Evolutionary conservation across 2,113 vertebrate genomes (phyloP).

Genomic region (Siniperca knerii): DNA sequence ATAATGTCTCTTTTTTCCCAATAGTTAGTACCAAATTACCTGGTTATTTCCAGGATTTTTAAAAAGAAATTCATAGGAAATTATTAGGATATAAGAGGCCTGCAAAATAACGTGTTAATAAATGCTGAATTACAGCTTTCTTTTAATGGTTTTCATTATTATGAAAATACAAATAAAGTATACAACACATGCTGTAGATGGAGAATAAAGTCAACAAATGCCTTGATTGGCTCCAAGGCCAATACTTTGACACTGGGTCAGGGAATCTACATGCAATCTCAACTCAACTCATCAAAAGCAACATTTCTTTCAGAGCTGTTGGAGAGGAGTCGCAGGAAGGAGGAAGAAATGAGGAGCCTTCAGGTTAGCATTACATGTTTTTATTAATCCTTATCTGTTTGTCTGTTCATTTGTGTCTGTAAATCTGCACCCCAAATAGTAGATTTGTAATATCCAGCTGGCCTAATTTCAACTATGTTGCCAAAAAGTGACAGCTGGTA

Average conservation of each 20-base stretch:
- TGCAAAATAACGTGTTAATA: not conserved
- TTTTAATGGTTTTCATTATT: not conserved
- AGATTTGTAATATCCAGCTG: slow-evolving; percentile 24
- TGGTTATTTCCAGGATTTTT: too few species aligned
- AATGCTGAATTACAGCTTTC: not conserved
- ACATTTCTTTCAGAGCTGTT: slow-evolving; percentile 85
- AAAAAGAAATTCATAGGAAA: not conserved
- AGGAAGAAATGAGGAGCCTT: slow-evolving; percentile 90
- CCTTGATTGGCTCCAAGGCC: not conserved
- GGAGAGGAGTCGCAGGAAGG: slow-evolving; percentile 88
- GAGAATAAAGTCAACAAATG: not conserved
- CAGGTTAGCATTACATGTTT: slow-evolving; percentile 83
- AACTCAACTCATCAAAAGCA: slow-evolving; percentile 12
- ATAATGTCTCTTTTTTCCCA: not conserved
- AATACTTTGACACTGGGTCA: not conserved
- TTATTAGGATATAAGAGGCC: not conserved
- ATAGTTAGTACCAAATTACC: not conserved
- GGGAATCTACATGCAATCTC: not conserved
- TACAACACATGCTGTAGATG: not conserved
- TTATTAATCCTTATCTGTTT: slow-evolving; percentile 25
- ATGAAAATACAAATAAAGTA: not conserved
- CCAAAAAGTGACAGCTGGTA: slow-evolving; percentile 19
- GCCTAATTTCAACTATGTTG: slow-evolving; percentile 4
- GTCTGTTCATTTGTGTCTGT: slow-evolving; percentile 6
- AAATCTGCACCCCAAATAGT: not conserved